Base-by-base conservation (phyloP, 2,797 vertebrate species). In the Neostethus bicornis region DNA sequence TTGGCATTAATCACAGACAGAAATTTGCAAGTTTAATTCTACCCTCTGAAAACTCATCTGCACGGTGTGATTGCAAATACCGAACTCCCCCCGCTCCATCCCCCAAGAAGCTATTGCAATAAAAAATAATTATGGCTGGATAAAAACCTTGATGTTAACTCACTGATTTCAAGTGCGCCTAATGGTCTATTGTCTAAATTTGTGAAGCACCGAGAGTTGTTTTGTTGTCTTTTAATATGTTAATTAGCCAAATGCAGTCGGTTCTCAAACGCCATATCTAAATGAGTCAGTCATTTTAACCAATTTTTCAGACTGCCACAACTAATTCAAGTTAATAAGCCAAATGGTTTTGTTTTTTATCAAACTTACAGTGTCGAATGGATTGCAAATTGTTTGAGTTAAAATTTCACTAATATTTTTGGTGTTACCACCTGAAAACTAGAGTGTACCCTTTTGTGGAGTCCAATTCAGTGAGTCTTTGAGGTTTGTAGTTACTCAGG, bases 21-120 rank as follows among this genome's bases (percentile, higher is more conserved):
- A 77, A 21, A 86, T 85, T 83, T 82, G 72, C 75, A 83, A 82
- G 71, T 85, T 84, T 75, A 85, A 85, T 87, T 83, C 49, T 37
- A 71, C 62, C 64, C 72, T 60, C 66, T 74, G 62, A 71, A 85
- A 79, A 74, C 76, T 78, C 74, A 70, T 72, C 71, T 70, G 80
- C 59, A 61, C 56, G 57, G 62, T 50, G 48, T 70, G 62, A 66
- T 65, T 58, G 50, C 69, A 43, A 71, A 73, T 44, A 45, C 35
- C 7, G 32, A 34, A n/a, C 34, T 28, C 34, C 24, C 10, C 17
- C 7, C 43, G 25, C n/a, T 24, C 60, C 62, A 70, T 38, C 12
- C 31, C 4, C n/a, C 19, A 4, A 20, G 16, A 42, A 62, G 77
- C 49, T 66, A 70, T 62, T 70, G 52, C 58, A 63, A 76, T 64